Evolutionary conservation across 2,797 vertebrate genomes (phyloP), one percentile per base, ranked within the genome.

Genomic region (Cottoperca gobio): DNA sequence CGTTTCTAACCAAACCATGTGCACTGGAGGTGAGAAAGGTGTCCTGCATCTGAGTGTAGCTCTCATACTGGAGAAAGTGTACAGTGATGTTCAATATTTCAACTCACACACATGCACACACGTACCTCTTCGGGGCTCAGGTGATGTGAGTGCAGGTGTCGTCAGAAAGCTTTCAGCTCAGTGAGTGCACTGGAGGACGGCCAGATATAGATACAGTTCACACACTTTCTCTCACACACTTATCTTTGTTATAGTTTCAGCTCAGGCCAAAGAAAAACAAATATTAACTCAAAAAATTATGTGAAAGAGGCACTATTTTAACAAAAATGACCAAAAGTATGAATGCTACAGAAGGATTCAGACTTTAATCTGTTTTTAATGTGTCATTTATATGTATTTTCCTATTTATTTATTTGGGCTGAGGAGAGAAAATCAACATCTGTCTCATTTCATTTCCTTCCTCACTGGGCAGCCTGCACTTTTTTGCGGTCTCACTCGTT

Each of bases 11-110:
- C 61, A 48, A 45, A 67, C 54, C 48, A 67, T 53, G 76, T 66
- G 55, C 58, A 73, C 65, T 37, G 1, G 50, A 63, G 49, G 76
- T 81, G 71, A 80, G 45, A 78, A 80, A 66, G 66, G 70, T 75
- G 76, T 60, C 71, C 78, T 60, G 66, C 58, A 49, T 73, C 42
- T 40, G n/a, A 82, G 40, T 57, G 57, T 5, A 24, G 58, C 68
- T 80, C 57, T 62, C 50, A 50, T 33, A 42, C 53, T 35, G 62
- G 16, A 62, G 42, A 79, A 75, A 69, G 50, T 68, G 70, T 58
- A 66, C 60, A 45, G 60, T 2, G 63, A 82, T 86, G 86, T 81
- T 85, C 42, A 82, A 70, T 85, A 75, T 85, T 86, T 82, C 64
- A 82, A 52, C 37, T 45, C 28, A 33, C 35, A 16, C 39, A 26